Evolutionary conservation across 2,797 vertebrate genomes (phyloP), one percentile per base, ranked within the genome.

Genomic region (Anas acuta): DNA sequence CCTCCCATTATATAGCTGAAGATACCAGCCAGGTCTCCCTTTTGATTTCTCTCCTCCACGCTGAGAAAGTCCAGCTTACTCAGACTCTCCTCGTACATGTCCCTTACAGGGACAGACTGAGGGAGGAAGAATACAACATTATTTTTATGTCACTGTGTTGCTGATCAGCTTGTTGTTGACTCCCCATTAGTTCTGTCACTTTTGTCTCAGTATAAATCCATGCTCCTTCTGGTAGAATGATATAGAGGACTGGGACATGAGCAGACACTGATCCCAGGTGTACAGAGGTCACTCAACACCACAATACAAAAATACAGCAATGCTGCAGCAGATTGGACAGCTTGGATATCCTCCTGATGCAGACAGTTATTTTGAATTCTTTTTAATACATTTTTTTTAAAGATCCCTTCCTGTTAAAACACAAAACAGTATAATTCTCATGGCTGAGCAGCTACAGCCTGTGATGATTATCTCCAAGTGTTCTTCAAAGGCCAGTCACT

Each of bases 381-480:
- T 74, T 80, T 9, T 54, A 84, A 75, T 56, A 43, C 25, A 61
- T 23, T 7, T 65, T 92, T 86, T 86, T 54, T 51, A 53, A 53
- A 74, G 61, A 76, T 86, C 39, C 54, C 18, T 84, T 91, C 67
- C 70, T 76, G 37, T 78, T 60, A 78, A 86, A 86, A 71, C 22
- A 41, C 30, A 64, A 49, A 84, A 53, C 10, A 21, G 15, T 64
- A 49, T 72, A 74, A 61, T 67, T 30, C 57, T 88, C 13, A 11
- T 33, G 75, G 80, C 47, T 86, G 60, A 88, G 70, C 67, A 83
- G 35, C 84, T 83, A 51, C 86, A 93, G 67, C 21, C 64, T 93
- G 51, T 72, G 74, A 65, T 64, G 21, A 35, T 78, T 77, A 69
- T 70, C 47, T 86, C 20, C 11, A 16, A 8, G 22, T 47, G 65